phyloP scores from a whole-genome alignment of 2,888 invertebrate genomes.

The Lasioglossum vierecki region DNA sequence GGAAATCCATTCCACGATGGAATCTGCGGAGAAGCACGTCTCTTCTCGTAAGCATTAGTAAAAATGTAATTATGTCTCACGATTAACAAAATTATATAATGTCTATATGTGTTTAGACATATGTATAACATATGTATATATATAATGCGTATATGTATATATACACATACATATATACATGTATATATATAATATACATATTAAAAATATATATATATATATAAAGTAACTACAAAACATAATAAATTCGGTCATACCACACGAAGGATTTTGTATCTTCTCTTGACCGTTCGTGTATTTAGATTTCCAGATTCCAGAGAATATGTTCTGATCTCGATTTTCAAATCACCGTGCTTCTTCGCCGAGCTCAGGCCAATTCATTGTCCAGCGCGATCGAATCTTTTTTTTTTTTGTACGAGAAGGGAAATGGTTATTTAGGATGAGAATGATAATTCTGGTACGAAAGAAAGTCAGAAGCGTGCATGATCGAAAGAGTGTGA shows the following conservation, averaged over 20 bases:
- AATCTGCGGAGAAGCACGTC: conserved; percentile 59
- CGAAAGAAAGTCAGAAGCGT: conserved; percentile 18
- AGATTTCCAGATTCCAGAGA: conserved; percentile 60
- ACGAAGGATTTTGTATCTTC: conserved; percentile 26
- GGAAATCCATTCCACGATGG: conserved; percentile 59
- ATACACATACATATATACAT: not conserved
- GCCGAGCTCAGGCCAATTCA: conserved; percentile 51
- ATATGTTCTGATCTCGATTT: conserved; percentile 56
- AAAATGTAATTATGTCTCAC: conserved; percentile 36
- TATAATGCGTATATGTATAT: not conserved
- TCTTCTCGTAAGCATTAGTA: conserved; percentile 36
- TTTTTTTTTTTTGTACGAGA: conserved; percentile 47
- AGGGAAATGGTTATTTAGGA: conserved; percentile 21
- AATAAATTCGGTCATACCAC: conserved; percentile 18
- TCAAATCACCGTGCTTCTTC: conserved; percentile 57
- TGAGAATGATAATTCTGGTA: conserved; percentile 33
- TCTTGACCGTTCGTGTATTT: conserved; percentile 47
- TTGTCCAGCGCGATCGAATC: conserved; percentile 59
- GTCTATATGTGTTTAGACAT: not conserved
- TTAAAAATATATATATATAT: not conserved
- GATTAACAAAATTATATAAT: conserved; percentile 24
- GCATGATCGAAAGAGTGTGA: conserved; percentile 31
- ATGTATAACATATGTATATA: not conserved
- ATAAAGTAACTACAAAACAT: conserved; percentile 14
- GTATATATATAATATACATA: not conserved